Percentiles rank a stretch among this genome's conserved stretches.
Evolutionary conservation across 2,797 vertebrate species (phyloP).

Genomic region (Crocodylus rhombifer): DNA sequence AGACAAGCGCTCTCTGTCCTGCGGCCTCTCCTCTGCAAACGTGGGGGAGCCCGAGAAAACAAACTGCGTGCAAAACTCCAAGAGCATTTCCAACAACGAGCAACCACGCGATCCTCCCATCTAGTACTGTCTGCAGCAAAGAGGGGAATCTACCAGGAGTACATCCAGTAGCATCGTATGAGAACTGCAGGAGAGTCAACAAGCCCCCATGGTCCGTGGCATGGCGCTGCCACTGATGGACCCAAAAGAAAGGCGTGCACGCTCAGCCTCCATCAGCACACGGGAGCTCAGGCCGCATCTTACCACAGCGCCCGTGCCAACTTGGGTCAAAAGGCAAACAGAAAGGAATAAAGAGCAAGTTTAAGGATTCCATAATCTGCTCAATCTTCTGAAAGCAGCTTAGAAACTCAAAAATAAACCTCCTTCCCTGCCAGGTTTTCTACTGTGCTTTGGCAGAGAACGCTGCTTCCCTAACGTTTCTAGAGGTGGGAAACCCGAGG

Average conservation of each 20-base stretch:
- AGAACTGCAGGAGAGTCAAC: background rate
- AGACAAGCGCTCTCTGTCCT: background rate
- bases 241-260: background rate
- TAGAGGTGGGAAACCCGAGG: conserved; percentile 52
- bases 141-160: background rate
- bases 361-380: background rate
- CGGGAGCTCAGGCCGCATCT: background rate
- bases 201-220: background rate
- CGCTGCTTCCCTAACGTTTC: conserved; percentile 34
- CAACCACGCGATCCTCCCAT: rapidly evolving
- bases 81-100: background rate
- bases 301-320: background rate
- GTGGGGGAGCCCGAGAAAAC: background rate
- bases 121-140: background rate
- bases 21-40: background rate
- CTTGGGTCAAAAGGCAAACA: background rate
- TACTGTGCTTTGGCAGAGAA: conserved; percentile 37
- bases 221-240: background rate
- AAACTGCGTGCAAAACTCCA: too few relatives aligned
- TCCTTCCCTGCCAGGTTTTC: background rate
- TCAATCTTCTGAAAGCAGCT: conserved; percentile 9
- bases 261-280: background rate
- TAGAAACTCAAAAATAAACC: background rate
- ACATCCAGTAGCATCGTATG: background rate
- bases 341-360: background rate